Evolutionary conservation across 2,797 vertebrate genomes (phyloP).

Genomic region (Manis pentadactyla): DNA sequence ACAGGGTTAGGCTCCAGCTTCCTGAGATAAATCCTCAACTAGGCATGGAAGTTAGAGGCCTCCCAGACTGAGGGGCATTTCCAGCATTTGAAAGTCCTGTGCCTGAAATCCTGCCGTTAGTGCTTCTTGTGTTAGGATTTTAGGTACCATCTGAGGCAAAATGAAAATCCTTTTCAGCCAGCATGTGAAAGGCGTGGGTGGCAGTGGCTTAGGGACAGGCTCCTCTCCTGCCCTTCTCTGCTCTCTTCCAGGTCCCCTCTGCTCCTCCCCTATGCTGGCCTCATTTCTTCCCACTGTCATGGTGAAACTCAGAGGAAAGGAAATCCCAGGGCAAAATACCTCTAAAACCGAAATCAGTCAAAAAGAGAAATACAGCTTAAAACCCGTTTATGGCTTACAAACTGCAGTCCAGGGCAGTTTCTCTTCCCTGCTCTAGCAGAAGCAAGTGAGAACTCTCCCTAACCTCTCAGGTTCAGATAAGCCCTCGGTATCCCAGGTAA

Average conservation of each 20-base stretch:
- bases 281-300: not conserved
- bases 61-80: not conserved
- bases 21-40: not conserved
- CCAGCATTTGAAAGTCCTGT: fast-evolving
- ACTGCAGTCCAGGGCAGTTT: too few species aligned
- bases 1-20: not conserved
- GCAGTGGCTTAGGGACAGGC: not conserved
- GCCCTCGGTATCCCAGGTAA: too few species aligned
- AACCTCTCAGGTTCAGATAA: too few species aligned
- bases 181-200: not conserved
- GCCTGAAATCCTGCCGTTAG: not conserved
- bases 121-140: not conserved
- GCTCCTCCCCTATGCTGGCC: not conserved
- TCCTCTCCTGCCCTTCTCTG: not conserved
- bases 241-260: not conserved
- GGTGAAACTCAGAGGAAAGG: too few species aligned
- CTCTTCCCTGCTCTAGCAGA: too few species aligned
- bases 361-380: too few species aligned
- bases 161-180: not conserved
- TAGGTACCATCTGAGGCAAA: not conserved
- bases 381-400: too few species aligned
- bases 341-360: too few species aligned
- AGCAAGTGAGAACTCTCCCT: too few species aligned
- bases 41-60: not conserved
- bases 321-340: too few species aligned